Evolutionary conservation across 2,797 vertebrate species (phyloP), one percentile per base, ranked within the genome.

Genomic region (Channa striata): DNA sequence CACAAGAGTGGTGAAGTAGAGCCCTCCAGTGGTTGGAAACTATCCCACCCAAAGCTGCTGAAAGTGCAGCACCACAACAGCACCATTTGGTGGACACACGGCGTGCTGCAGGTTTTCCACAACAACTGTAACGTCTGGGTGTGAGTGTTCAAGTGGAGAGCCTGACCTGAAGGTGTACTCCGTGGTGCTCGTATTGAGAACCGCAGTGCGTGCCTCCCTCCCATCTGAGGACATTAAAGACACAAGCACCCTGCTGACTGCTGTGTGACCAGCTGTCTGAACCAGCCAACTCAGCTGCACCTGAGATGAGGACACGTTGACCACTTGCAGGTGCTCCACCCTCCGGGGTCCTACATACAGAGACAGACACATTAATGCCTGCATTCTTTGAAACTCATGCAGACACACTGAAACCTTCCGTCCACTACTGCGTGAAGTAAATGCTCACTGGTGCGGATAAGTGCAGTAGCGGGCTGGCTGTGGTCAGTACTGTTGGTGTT

Each of bases 401-500:
- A 40, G 25, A 40, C 16, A n/a, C 11, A 44, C 40, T 40, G 14
- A 51, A 56, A 16, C 8, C 0, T 30, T 30, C 14, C 39, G 37
- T 54, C 13, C 52, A 10, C 21, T 0, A 21, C n/a, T 16, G 23
- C 21, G 43, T 30, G 16, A 52, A 53, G 37, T 16, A 4, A 0
- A 33, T 23, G 81, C 98, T 97, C 91, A 99, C 98, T 95, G 39
- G 97, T 99, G 85, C 94, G 97, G 52, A 96, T 93, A 33, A 97
- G 94, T 20, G 97, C 95, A 10, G 93, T 91, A 67, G 94, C 92
- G 0, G 98, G 96, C 84, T 96, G 95, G 91, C 98, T 99, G 90
- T 97, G 95, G 93, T 99, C 97, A 62, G 95, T 96, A 93, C 94
- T 96, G 92, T 97, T 95, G 88, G 93, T 73, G 84, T 97, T 97